Conservation (phyloP, 30 jellyfish, hydroid and myxozoan genomes). For the Clytia hemisphaerica region DNA sequence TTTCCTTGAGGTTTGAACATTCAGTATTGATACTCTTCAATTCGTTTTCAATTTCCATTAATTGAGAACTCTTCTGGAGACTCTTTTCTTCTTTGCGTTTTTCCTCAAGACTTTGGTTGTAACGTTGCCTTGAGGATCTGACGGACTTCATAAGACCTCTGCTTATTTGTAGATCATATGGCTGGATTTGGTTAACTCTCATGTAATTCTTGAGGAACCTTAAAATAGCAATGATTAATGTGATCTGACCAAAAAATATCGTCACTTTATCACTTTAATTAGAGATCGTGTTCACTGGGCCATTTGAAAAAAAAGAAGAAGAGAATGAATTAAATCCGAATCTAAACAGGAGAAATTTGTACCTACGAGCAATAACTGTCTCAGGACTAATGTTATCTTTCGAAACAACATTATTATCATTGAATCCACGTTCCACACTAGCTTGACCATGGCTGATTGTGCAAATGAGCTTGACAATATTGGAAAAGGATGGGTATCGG, state of each 20-base stretch:
- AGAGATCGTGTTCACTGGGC: too few relatives aligned
- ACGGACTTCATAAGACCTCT: neutral
- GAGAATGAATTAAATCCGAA: too few relatives aligned
- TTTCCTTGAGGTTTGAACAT: neutral
- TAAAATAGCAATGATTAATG: too few relatives aligned
- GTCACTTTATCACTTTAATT: too few relatives aligned
- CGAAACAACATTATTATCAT: slow-evolving; percentile 6
- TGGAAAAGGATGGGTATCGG: neutral
- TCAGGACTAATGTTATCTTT: neutral
- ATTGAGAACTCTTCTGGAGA: neutral
- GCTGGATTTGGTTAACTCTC: neutral
- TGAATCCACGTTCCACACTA: neutral
- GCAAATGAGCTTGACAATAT: neutral
- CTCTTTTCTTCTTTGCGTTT: neutral
- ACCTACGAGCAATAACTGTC: neutral
- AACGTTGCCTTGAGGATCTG: too few relatives aligned
- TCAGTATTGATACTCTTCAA: neutral
- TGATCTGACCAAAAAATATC: too few relatives aligned
- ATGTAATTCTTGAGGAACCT: neutral
- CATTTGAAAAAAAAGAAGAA: too few relatives aligned
- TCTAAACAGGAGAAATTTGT: too few relatives aligned
- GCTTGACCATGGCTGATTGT: slow-evolving; percentile 18
- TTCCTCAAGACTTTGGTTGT: neutral
- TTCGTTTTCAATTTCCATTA: neutral
- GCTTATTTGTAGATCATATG: neutral